Evolutionary conservation across 2,888 invertebrate genomes (phyloP).

Genomic region (Ganaspis brasiliensis): DNA sequence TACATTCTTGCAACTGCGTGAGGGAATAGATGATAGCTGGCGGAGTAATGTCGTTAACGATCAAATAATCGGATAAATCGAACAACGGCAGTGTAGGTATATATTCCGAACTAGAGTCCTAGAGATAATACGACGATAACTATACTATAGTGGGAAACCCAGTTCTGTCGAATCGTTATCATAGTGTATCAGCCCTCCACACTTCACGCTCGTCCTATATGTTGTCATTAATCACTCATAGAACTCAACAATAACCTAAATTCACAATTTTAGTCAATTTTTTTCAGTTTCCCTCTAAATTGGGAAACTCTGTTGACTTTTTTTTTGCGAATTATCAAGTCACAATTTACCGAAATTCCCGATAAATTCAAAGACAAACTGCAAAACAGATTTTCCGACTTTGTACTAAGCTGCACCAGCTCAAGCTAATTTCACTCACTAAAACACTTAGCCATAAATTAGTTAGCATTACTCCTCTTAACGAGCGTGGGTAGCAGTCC

Average conservation of each 20-base stretch:
- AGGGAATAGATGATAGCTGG: background rate
- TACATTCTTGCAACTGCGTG: background rate
- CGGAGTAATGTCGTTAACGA: slow-evolving; percentile 15
- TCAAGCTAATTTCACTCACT: slow-evolving; percentile 32
- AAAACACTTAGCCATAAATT: slow-evolving; percentile 38
- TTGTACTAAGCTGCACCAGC: slow-evolving; percentile 28
- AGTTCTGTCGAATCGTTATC: background rate
- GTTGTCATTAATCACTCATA: background rate
- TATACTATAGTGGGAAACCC: slow-evolving; percentile 7
- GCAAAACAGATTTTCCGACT: slow-evolving; percentile 26
- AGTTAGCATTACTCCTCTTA: slow-evolving; percentile 37
- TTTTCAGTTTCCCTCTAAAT: too few relatives aligned
- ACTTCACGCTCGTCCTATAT: background rate
- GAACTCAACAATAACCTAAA: background rate
- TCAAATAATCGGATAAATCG: slow-evolving; percentile 10
- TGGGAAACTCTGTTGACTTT: too few relatives aligned
- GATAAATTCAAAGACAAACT: slow-evolving; percentile 8
- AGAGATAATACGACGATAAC: slow-evolving; percentile 18
- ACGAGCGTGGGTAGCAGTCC: slow-evolving; percentile 32
- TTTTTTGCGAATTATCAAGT: too few relatives aligned
- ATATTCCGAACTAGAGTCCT: background rate
- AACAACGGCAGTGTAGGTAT: background rate
- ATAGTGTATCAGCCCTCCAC: background rate
- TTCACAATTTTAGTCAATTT: too few relatives aligned
- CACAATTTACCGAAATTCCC: too few relatives aligned